phyloP scores from a whole-genome alignment of 2,797 vertebrate species.

The Centroberyx gerrardi region DNA sequence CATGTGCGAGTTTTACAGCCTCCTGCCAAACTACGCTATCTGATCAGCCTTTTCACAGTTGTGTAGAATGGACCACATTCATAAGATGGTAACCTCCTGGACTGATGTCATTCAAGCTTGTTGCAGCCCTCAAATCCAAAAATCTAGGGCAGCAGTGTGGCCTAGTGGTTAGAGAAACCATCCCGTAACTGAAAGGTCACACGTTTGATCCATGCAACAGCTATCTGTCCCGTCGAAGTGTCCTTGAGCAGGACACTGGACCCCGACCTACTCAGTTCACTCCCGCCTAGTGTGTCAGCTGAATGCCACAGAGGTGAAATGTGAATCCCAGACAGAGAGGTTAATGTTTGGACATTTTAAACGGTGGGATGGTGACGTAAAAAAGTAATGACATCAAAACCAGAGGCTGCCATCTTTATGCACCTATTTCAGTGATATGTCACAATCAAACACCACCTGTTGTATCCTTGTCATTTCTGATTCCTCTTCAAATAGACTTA shows the following conservation, averaged over 20 bases:
- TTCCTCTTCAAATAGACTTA: constrained; percentile 81
- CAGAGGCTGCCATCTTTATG: neutral
- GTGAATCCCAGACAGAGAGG: neutral
- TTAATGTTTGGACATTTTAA: neutral
- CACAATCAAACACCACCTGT: neutral
- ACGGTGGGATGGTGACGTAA: neutral
- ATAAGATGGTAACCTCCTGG: neutral
- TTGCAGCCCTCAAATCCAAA: neutral
- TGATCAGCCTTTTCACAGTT: neutral
- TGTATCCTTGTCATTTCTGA: neutral
- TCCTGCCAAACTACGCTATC: neutral
- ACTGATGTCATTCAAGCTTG: neutral
- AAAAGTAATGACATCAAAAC: neutral
- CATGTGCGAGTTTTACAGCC: neutral
- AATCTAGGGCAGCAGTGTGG: neutral
- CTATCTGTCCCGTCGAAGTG: neutral
- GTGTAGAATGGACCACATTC: neutral
- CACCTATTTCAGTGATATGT: neutral
- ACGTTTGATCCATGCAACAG: neutral
- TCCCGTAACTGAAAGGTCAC: neutral
- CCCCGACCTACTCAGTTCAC: too few species aligned
- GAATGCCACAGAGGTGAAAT: neutral
- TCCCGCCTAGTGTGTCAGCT: too few species aligned
- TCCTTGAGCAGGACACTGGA: neutral
- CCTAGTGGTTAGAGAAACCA: neutral